Evolutionary conservation across 1,140 invertebrate genomes (phyloP), one percentile per base, ranked within the genome.

Genomic region (Plodia interpunctella): DNA sequence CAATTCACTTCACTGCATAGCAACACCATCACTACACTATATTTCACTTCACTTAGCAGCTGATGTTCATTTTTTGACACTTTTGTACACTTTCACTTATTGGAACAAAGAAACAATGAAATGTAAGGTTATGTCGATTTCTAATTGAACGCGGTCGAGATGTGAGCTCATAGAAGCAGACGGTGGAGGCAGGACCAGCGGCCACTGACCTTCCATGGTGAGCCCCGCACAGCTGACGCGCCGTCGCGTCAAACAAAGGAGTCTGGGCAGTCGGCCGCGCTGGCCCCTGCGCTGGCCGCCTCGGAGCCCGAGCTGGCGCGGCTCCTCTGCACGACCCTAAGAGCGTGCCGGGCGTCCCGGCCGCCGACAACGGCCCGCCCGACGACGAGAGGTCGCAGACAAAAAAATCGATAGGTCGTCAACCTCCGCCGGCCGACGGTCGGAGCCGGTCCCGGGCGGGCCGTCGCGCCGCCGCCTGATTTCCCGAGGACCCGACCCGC

Each of bases 331-430:
- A 59, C 55, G 57, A 17, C n/a, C 69, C 70, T 65, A 62, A 56
- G 53, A 66, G 63, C 71, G 64, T 61, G 62, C 63, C 65, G 52
- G 56, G 21, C 52, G 52, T 65, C 63, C 63, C 66, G 64, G 69
- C 69, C 67, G 70, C 73, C 65, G 80, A 72, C 78, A 72, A 73
- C 80, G 75, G 78, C 72, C 75, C 78, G 65, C 78, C 80, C 80
- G 76, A 80, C 79, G 84, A 87, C 83, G 84, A 88, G 90, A 89
- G 83, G 87, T 88, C 83, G 83, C 83, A 87, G 84, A 90, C 89
- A 87, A 90, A 90, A 89, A 85, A 87, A 83, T 83, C 84, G 76
- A 85, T 87, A 87, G 82, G 84, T 85, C 83, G 83, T 82, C 85
- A 84, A 87, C 81, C 81, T 80, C 80, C 65, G 70, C 57, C 70